These are phyloP conservation scores for Dendroctonus ponderosae DNA, from an alignment of 1,140 invertebrate genomes.

Conservation along the genomic window DNA sequence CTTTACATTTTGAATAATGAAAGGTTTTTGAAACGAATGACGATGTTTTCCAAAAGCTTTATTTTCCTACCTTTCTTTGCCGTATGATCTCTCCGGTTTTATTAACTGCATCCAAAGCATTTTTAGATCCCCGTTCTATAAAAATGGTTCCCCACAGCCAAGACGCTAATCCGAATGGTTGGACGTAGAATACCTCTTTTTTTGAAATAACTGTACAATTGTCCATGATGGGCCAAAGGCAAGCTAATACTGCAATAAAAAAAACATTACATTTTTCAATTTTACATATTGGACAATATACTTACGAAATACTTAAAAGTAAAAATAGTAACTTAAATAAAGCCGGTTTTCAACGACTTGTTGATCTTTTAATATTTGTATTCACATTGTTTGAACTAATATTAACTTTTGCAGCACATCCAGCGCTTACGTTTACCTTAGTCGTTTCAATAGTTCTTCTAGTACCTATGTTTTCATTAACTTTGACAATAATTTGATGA, in stretches of 20 bases:
- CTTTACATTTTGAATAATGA: too few relatives aligned
- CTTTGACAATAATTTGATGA: too few relatives aligned
- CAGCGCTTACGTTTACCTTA: too few relatives aligned
- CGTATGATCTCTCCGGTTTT: slow-evolving; percentile 68
- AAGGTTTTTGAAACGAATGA: too few relatives aligned
- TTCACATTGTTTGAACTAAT: too few relatives aligned
- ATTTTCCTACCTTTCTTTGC: slow-evolving; percentile 36
- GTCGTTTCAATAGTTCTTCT: too few relatives aligned
- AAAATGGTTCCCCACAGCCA: slow-evolving; percentile 89
- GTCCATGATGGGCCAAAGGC: slow-evolving; percentile 77
- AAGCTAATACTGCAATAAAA: slow-evolving; percentile 64
- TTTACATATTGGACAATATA: too few relatives aligned
- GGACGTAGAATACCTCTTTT: slow-evolving; percentile 75
- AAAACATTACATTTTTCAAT: too few relatives aligned
- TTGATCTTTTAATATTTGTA: neutral
- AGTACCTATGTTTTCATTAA: too few relatives aligned
- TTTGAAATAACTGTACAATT: slow-evolving; percentile 77
- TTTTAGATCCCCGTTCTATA: slow-evolving; percentile 71
- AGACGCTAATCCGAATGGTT: slow-evolving; percentile 78
- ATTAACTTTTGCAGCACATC: too few relatives aligned
- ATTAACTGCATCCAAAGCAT: slow-evolving; percentile 70
- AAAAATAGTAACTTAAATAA: neutral
- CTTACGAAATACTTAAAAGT: too few relatives aligned
- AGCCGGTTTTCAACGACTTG: neutral
- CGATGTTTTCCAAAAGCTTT: too few relatives aligned